Conservation (phyloP, 2,888 invertebrate genomes). For the Amblyteles armatorius region DNA sequence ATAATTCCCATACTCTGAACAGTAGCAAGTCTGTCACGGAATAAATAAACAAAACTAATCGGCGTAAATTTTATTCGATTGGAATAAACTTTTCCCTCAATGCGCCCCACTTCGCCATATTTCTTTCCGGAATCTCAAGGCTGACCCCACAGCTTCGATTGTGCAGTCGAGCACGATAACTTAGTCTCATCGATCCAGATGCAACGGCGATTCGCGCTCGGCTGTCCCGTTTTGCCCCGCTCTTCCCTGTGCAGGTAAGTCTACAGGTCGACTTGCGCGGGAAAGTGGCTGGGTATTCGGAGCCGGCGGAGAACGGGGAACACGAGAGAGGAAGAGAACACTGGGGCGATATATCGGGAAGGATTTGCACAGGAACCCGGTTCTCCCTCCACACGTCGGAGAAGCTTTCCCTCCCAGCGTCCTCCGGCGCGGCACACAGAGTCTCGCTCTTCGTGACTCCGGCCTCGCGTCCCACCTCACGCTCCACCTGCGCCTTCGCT, state of each 20-base stretch:
- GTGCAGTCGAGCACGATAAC: too few species aligned
- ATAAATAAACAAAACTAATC: too few species aligned
- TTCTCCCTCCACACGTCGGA: conserved; percentile 27
- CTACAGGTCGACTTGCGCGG: neutral
- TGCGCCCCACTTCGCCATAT: too few species aligned
- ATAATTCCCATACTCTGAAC: too few species aligned
- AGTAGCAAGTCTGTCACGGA: too few species aligned
- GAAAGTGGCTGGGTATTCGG: conserved; percentile 35
- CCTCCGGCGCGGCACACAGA: neutral
- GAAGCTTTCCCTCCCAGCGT: conserved; percentile 27
- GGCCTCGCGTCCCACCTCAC: neutral
- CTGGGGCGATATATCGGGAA: conserved; percentile 55
- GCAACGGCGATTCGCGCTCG: too few species aligned
- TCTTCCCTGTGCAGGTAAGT: neutral
- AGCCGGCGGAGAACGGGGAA: conserved; percentile 21
- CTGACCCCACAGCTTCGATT: too few species aligned
- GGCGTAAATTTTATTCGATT: too few species aligned
- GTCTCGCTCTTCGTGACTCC: conserved; percentile 29
- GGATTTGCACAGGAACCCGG: conserved; percentile 49
- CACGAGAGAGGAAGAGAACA: conserved; percentile 26
- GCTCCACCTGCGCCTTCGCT: conserved; percentile 19
- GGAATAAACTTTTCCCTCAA: too few species aligned
- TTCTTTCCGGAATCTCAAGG: too few species aligned
- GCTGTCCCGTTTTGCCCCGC: too few species aligned
- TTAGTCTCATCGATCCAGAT: too few species aligned